Evolutionary conservation across 2,888 invertebrate genomes (phyloP).

Genomic region (Pollenia amentaria): DNA sequence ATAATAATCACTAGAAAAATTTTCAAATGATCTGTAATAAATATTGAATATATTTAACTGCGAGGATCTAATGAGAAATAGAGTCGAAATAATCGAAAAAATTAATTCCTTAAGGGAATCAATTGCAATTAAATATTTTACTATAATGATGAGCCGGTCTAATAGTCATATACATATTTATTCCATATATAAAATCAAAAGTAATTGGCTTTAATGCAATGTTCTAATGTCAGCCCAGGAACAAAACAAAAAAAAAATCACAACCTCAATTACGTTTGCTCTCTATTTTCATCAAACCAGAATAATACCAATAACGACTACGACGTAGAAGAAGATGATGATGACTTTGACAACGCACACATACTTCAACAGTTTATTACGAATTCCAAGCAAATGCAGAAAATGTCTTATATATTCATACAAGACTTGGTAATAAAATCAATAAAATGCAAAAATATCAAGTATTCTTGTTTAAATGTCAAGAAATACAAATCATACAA

Average conservation of each 20-base stretch:
- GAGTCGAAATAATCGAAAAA: too few species aligned
- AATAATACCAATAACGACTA: neutral
- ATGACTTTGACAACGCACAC: slow-evolving; percentile 4
- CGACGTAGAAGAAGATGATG: neutral
- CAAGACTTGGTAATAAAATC: slow-evolving; percentile 37
- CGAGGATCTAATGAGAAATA: too few species aligned
- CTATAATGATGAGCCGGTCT: neutral
- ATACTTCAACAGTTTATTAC: neutral
- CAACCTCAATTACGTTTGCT: slow-evolving; percentile 2
- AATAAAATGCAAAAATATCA: slow-evolving; percentile 38
- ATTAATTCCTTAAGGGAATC: too few species aligned
- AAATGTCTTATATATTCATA: slow-evolving; percentile 31
- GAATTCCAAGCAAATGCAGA: slow-evolving; percentile 25
- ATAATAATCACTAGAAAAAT: too few species aligned
- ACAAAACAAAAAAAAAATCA: neutral
- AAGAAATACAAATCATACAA: slow-evolving; percentile 40
- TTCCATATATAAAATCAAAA: slow-evolving; percentile 3
- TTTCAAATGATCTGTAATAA: too few species aligned
- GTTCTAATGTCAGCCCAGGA: slow-evolving; percentile 21
- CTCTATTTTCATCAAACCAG: slow-evolving; percentile 18
- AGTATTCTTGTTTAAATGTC: slow-evolving; percentile 43
- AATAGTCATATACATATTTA: neutral
- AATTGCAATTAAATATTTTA: neutral
- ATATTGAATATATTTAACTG: too few species aligned
- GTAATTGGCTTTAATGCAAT: slow-evolving; percentile 52